A percentile compares a stretch with the other conserved stretches of the same genome.
phyloP scores from a whole-genome alignment of 2,113 vertebrate genomes.

The Tichodroma muraria region DNA sequence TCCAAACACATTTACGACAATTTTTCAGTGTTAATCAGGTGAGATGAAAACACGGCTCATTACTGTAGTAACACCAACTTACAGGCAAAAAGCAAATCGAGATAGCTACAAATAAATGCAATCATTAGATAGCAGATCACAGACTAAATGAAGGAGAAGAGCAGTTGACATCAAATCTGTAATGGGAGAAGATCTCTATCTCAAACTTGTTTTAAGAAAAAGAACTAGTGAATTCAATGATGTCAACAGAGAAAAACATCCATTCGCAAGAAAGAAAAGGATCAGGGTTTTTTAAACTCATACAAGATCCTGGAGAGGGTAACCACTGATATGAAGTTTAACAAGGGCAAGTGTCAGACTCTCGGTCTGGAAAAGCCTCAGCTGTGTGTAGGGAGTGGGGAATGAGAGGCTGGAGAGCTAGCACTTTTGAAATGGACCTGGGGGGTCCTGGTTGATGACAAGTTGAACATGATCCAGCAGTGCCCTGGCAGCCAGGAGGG shows the following conservation, averaged over 20 bases:
- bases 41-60: slow-evolving; percentile 12
- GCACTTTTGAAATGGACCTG: neutral
- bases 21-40: neutral
- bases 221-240: neutral
- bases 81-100: neutral
- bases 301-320: neutral
- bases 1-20: slow-evolving; percentile 19
- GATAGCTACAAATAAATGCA: neutral
- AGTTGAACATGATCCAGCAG: fast-evolving
- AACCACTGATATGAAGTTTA: neutral
- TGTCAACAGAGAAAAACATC: neutral
- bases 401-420: neutral
- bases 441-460: fast-evolving
- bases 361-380: neutral
- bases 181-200: neutral
- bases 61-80: neutral
- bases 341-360: neutral
- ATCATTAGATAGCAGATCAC: neutral
- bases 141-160: neutral
- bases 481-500: neutral
- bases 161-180: neutral
- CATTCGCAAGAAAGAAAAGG: neutral
- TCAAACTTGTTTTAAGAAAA: neutral
- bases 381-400: neutral
- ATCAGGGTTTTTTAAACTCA: neutral